These are phyloP conservation scores for Palythoa heliodiscus DNA, from an alignment of 92 coral and sea anemone genomes.

Conservation along the genomic window DNA sequence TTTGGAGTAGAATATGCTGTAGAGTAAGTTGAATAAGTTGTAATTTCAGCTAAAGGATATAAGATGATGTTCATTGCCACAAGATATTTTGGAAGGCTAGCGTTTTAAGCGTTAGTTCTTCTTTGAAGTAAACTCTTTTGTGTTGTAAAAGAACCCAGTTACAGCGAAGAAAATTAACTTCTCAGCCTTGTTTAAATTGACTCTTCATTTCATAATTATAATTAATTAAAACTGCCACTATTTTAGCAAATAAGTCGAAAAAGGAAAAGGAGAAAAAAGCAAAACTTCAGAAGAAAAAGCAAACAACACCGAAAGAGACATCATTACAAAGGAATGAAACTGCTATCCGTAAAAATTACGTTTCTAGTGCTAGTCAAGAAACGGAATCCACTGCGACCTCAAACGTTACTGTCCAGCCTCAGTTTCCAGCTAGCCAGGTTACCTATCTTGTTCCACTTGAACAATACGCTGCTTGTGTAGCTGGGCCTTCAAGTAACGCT, in stretches of 20 bases:
- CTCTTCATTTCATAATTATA: neutral
- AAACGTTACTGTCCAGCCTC: constrained; percentile 8
- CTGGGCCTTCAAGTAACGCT: constrained; percentile 15
- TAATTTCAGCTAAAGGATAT: no score
- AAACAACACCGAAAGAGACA: neutral
- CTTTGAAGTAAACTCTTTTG: no score
- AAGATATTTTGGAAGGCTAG: no score
- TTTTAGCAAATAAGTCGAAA: constrained; percentile 25
- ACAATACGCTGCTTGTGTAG: neutral
- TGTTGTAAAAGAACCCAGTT: no score
- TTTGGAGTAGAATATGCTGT: no score
- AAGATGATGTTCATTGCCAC: no score
- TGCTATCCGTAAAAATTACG: neutral
- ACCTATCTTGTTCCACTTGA: constrained; percentile 10
- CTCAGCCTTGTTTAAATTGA: no score
- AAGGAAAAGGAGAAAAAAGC: neutral
- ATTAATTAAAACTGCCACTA: neutral
- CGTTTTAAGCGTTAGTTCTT: no score
- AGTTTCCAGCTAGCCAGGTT: constrained; percentile 7
- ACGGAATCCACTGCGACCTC: neutral
- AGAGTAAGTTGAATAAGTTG: no score
- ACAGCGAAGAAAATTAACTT: no score
- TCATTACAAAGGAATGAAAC: neutral
- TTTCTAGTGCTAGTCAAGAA: neutral
- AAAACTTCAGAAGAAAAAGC: neutral